These are phyloP conservation scores for Salticus scenicus DNA, from an alignment of 2,888 invertebrate genomes.

Conservation along the genomic window DNA sequence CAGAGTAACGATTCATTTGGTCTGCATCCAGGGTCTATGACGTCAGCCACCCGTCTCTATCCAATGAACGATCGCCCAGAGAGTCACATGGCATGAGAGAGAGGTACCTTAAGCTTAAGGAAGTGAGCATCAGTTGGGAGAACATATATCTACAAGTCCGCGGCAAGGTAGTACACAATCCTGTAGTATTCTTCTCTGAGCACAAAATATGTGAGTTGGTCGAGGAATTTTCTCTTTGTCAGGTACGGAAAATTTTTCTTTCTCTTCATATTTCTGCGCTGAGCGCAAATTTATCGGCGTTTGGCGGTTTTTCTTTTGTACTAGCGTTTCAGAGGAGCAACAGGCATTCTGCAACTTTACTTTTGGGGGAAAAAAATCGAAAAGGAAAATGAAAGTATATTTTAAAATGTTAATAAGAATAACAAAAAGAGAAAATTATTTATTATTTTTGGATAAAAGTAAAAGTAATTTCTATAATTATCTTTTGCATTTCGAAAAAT, in stretches of 20 bases:
- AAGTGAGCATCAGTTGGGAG: conserved; percentile 37
- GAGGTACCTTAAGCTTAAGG: conserved; percentile 40
- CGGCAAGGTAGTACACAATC: not conserved
- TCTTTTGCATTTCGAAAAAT: too few species aligned
- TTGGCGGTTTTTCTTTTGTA: not conserved
- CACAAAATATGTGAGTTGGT: conserved; percentile 6
- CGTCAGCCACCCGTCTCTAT: conserved; percentile 45
- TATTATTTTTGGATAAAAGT: too few species aligned
- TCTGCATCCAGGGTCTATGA: conserved; percentile 59
- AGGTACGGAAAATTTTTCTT: conserved; percentile 15
- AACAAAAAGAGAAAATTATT: too few species aligned
- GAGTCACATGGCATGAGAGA: conserved; percentile 52
- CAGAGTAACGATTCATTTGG: conserved; percentile 61
- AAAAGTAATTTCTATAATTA: too few species aligned
- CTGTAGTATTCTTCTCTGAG: not conserved
- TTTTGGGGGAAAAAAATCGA: too few species aligned
- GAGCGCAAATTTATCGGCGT: too few species aligned
- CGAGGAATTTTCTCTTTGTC: not conserved
- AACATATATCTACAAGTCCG: conserved; percentile 40
- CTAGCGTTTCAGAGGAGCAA: conserved; percentile 24
- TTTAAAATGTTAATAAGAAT: too few species aligned
- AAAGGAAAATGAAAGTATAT: too few species aligned
- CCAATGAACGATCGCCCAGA: conserved; percentile 34
- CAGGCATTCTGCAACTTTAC: conserved; percentile 47
- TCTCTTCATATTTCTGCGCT: not conserved